These are phyloP conservation scores for Atta cephalotes DNA, from an alignment of 1,140 invertebrate genomes.

Conservation along the genomic window DNA sequence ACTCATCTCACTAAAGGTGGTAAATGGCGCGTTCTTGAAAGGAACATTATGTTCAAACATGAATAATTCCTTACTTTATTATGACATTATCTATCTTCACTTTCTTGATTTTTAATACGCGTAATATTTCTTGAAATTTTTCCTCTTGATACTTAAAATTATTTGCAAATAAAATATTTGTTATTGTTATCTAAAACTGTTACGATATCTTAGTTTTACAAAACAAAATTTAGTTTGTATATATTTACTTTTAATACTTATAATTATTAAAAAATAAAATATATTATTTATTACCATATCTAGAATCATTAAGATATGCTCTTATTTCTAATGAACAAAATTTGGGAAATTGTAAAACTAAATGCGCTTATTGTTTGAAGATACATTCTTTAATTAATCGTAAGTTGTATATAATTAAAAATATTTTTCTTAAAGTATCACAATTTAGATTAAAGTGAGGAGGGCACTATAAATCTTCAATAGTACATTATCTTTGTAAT, in stretches of 20 bases:
- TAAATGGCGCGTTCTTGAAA: slow-evolving; percentile 49
- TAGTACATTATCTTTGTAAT: background rate
- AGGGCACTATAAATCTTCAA: background rate
- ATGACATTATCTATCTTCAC: background rate
- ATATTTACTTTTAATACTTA: too few species aligned
- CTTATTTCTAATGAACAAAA: background rate
- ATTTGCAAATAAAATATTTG: background rate
- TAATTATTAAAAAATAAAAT: background rate
- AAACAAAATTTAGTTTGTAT: too few species aligned
- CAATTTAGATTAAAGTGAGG: background rate
- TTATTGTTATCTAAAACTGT: too few species aligned
- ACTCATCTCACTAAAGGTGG: slow-evolving; percentile 35
- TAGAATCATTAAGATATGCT: background rate
- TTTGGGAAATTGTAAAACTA: background rate
- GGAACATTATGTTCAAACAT: slow-evolving; percentile 6
- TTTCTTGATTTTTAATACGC: background rate
- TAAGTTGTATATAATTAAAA: background rate
- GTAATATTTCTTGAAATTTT: background rate
- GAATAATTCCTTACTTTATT: slow-evolving; percentile 13
- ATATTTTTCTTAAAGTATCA: background rate
- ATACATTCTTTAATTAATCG: background rate
- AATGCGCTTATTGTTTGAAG: background rate
- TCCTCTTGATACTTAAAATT: background rate
- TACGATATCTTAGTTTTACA: too few species aligned
- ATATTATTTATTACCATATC: background rate